A percentile compares a stretch with the other conserved stretches of the same genome.
Evolutionary conservation across 2,888 invertebrate genomes (phyloP).

Genomic region (Hirudinaria manillensis): DNA sequence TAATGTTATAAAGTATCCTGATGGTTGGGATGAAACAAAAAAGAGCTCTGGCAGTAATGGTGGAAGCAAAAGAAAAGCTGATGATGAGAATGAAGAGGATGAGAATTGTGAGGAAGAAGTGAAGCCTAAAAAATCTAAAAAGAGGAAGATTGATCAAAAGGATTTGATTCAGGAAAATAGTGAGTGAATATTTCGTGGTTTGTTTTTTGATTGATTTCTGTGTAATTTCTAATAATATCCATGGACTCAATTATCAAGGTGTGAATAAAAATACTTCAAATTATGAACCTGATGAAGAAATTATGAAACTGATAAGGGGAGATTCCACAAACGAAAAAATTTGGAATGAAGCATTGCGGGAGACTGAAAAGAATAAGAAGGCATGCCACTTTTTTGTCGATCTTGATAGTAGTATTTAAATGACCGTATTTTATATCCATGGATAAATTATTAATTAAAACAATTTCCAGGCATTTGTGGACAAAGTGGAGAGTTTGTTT

Average conservation of each 20-base stretch:
- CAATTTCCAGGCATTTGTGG: constrained; percentile 59
- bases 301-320: constrained; percentile 56
- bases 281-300: constrained; percentile 54
- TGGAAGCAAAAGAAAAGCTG: constrained; percentile 2
- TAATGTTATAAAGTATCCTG: constrained; percentile 61
- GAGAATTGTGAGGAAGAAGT: background rate
- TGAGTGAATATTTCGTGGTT: too few species aligned
- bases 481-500: constrained; percentile 64
- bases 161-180: constrained; percentile 8
- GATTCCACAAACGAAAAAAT: constrained; percentile 64
- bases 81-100: constrained; percentile 28
- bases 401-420: background rate
- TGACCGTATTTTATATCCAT: background rate
- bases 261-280: constrained; percentile 36
- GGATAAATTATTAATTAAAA: background rate
- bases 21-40: constrained; percentile 63
- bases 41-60: constrained; percentile 12
- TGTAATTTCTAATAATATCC: too few species aligned
- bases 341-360: constrained; percentile 65
- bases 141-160: background rate
- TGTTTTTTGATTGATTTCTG: too few species aligned
- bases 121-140: constrained; percentile 4
- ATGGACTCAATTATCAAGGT: background rate
- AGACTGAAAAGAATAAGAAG: constrained; percentile 53
- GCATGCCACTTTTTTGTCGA: constrained; percentile 27